Conservation (phyloP, 2,888 invertebrate genomes). For the Euclidia mi region DNA sequence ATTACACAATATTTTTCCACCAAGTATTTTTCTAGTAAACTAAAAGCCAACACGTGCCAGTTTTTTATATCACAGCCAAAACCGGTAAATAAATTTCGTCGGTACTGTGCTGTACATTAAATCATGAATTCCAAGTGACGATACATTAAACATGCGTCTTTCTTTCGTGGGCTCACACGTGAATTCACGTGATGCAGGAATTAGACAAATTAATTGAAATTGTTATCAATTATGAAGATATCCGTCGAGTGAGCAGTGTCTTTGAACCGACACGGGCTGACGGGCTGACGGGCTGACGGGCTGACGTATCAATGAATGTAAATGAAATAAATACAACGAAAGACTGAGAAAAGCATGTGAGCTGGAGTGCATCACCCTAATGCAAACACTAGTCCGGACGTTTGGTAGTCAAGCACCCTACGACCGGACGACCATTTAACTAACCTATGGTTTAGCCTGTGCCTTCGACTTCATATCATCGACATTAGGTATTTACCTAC, state of each 20-base stretch:
- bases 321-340: slow-evolving; percentile 21
- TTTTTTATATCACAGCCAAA: slow-evolving; percentile 40
- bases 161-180: slow-evolving; percentile 44
- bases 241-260: neutral
- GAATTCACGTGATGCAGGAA: slow-evolving; percentile 42
- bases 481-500: too few species aligned
- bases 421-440: slow-evolving; percentile 23
- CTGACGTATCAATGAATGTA: slow-evolving; percentile 20
- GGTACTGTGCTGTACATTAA: slow-evolving; percentile 33
- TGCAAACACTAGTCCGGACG: slow-evolving; percentile 11
- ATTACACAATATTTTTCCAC: too few species aligned
- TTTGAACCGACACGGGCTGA: neutral
- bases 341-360: slow-evolving; percentile 5
- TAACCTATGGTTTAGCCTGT: too few species aligned
- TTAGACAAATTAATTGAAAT: slow-evolving; percentile 2
- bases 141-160: slow-evolving; percentile 43
- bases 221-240: too few species aligned
- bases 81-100: slow-evolving; percentile 48
- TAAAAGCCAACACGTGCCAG: slow-evolving; percentile 45
- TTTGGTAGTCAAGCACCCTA: slow-evolving; percentile 20
- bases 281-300: too few species aligned
- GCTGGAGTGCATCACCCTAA: slow-evolving; percentile 19
- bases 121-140: slow-evolving; percentile 42
- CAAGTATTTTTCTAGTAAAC: slow-evolving; percentile 35
- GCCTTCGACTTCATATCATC: too few species aligned